A percentile compares a stretch with the other conserved stretches of the same genome.
phyloP scores from a whole-genome alignment of 2,888 invertebrate species.

The Melipona bicolor region DNA sequence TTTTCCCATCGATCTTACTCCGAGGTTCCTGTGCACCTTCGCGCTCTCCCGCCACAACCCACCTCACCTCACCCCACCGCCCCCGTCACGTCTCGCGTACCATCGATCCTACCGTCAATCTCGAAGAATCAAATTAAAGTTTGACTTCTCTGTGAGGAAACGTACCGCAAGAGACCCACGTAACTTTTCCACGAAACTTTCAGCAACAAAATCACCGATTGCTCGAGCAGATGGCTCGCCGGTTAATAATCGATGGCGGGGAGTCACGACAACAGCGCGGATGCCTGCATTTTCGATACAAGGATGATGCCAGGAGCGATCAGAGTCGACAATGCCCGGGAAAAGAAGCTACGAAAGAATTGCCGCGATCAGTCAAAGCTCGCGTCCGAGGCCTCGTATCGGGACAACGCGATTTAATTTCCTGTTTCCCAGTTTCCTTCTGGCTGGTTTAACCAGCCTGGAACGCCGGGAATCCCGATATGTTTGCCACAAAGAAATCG shows the following conservation, averaged over 20 bases:
- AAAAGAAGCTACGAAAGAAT: not conserved
- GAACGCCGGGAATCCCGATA: too few relatives aligned
- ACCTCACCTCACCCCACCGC: not conserved
- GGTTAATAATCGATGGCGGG: constrained; percentile 33
- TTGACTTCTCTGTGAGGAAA: constrained; percentile 48
- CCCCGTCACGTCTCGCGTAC: not conserved
- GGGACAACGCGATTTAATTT: not conserved
- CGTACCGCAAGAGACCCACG: constrained; percentile 33
- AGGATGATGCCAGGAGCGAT: not conserved
- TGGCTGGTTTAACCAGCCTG: not conserved
- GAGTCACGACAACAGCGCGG: not conserved
- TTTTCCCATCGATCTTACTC: constrained; percentile 60
- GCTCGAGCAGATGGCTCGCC: constrained; percentile 9
- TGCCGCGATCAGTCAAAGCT: not conserved
- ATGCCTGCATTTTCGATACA: not conserved
- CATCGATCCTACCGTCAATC: constrained; percentile 55
- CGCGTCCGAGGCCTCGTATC: too few relatives aligned
- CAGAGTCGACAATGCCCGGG: not conserved
- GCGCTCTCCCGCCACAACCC: not conserved
- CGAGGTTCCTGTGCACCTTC: too few relatives aligned
- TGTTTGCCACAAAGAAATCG: too few relatives aligned
- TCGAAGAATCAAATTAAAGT: constrained; percentile 69
- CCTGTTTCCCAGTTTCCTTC: not conserved
- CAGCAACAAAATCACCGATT: constrained; percentile 49
- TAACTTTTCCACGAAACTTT: constrained; percentile 49